Percentiles rank a stretch among this genome's conserved stretches.
These are phyloP conservation scores for Hololepta plana DNA, from an alignment of 2,888 invertebrate species.

Conservation along the genomic window DNA sequence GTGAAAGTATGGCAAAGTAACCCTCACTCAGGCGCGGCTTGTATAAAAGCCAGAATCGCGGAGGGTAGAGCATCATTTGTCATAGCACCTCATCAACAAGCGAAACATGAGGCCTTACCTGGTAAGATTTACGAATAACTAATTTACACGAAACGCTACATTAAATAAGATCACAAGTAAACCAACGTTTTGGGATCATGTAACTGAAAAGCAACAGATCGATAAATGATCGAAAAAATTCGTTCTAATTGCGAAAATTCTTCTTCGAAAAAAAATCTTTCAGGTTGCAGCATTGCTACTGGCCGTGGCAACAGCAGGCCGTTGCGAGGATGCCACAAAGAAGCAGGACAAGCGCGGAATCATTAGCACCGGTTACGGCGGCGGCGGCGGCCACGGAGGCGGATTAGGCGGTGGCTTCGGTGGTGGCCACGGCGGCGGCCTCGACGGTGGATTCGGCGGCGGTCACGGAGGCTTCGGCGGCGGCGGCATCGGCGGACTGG, in stretches of 20 bases:
- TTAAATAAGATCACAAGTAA: background rate
- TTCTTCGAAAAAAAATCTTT: constrained; percentile 7
- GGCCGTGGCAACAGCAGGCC: constrained; percentile 11
- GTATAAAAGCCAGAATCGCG: constrained; percentile 11
- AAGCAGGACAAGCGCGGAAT: constrained; percentile 10
- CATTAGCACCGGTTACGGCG: constrained; percentile 12
- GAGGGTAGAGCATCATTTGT: constrained; percentile 14
- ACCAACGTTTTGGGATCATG: background rate
- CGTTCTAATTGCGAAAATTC: background rate
- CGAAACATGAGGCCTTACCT: constrained; percentile 11
- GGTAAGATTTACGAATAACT: constrained; percentile 7
- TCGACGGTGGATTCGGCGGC: constrained; percentile 9
- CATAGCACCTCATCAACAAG: constrained; percentile 11
- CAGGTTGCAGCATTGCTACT: constrained; percentile 18
- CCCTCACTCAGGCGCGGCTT: constrained; percentile 11
- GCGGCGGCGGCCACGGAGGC: constrained; percentile 10
- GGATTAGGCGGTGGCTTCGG: constrained; percentile 11
- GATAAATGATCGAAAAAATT: constrained; percentile 1
- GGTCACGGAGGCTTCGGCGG: constrained; percentile 8
- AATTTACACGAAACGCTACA: background rate
- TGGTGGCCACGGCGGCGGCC: constrained; percentile 10
- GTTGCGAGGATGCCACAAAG: constrained; percentile 10
- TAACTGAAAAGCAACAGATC: background rate
- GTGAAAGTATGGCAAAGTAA: constrained; percentile 13
- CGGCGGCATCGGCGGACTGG: constrained; percentile 7